Evolutionary conservation across 2,113 vertebrate species (phyloP).

Genomic region (Pelusios castaneus): DNA sequence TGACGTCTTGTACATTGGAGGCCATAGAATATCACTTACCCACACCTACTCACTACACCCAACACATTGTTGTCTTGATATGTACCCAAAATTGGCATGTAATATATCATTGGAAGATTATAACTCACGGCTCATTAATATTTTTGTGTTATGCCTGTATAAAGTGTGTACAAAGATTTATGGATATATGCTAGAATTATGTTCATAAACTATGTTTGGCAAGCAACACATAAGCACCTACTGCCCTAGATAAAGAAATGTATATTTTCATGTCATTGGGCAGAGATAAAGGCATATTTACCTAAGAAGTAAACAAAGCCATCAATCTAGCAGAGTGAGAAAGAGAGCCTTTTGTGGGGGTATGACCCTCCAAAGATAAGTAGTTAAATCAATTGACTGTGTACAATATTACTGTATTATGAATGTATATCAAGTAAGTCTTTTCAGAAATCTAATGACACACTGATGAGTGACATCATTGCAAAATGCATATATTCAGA

Average conservation of each 20-base stretch:
- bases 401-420: not conserved
- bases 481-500: not conserved
- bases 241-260: not conserved
- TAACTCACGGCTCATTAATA: not conserved
- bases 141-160: not conserved
- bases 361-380: not conserved
- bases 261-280: not conserved
- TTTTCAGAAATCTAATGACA: not conserved
- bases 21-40: too few species aligned
- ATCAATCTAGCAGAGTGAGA: not conserved
- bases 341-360: not conserved
- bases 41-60: not conserved
- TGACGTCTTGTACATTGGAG: not conserved
- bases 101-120: not conserved
- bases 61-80: not conserved
- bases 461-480: not conserved
- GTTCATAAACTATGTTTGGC: not conserved
- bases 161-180: not conserved
- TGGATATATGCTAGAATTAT: not conserved
- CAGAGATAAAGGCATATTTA: not conserved
- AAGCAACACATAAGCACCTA: not conserved
- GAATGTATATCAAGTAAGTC: not conserved
- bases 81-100: not conserved
- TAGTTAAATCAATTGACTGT: not conserved
- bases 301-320: not conserved